These are phyloP conservation scores for Cyprinella venusta DNA, from an alignment of 2,797 vertebrate species.

Conservation along the genomic window DNA sequence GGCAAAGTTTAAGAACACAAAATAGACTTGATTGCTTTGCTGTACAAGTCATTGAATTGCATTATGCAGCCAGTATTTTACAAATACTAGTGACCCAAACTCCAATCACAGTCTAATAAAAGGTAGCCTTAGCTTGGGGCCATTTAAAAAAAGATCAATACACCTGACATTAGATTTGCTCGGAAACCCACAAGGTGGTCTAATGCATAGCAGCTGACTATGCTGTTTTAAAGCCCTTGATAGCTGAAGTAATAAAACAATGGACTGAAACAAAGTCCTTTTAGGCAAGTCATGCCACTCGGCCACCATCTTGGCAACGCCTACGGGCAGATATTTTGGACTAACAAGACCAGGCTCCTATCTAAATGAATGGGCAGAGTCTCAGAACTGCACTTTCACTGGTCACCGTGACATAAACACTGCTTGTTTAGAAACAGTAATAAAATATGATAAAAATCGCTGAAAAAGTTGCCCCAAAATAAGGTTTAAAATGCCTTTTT, in stretches of 20 bases:
- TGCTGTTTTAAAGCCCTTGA: slow-evolving; percentile 63
- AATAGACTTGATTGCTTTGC: slow-evolving; percentile 28
- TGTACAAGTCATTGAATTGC: slow-evolving; percentile 9
- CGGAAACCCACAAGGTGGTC: not conserved
- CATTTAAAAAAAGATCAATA: slow-evolving; percentile 57
- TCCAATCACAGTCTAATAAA: slow-evolving; percentile 19
- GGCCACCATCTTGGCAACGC: too few species aligned
- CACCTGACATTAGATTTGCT: slow-evolving; percentile 25
- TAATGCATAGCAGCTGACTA: not conserved
- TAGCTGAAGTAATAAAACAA: slow-evolving; percentile 69
- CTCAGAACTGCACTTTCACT: too few species aligned
- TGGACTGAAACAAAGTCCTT: slow-evolving; percentile 59
- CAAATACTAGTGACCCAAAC: slow-evolving; percentile 20
- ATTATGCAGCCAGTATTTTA: slow-evolving; percentile 12
- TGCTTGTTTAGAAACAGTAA: too few species aligned
- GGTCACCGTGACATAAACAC: too few species aligned
- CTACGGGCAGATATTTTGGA: too few species aligned
- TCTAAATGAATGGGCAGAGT: too few species aligned
- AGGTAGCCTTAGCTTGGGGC: slow-evolving; percentile 4
- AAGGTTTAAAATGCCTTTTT: too few species aligned
- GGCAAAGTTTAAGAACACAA: slow-evolving; percentile 10
- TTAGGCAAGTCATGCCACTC: too few species aligned
- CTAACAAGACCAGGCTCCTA: too few species aligned
- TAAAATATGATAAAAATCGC: too few species aligned
- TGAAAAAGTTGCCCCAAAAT: too few species aligned